phyloP scores from a whole-genome alignment of 2,113 vertebrate genomes.

The Pycnonotus jocosus region DNA sequence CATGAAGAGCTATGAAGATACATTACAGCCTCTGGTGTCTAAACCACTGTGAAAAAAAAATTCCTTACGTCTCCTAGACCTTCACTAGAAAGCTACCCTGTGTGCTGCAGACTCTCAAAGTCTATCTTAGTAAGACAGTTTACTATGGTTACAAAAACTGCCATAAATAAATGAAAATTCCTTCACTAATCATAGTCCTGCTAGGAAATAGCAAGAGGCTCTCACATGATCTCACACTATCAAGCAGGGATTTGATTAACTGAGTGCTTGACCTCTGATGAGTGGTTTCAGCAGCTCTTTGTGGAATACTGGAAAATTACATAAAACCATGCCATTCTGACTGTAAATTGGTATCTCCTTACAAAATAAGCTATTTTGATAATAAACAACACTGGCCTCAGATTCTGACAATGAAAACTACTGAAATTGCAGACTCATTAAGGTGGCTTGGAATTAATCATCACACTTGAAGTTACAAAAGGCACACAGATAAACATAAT shows the following conservation, averaged over 20 bases:
- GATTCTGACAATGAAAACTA: background rate
- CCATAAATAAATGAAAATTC: background rate
- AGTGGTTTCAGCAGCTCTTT: background rate
- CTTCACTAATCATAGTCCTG: background rate
- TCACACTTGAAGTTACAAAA: background rate
- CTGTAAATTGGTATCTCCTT: background rate
- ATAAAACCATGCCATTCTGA: background rate
- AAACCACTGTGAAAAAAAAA: background rate
- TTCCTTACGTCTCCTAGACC: background rate
- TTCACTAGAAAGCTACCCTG: background rate
- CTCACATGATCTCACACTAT: background rate
- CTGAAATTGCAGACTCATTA: background rate
- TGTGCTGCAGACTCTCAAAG: background rate
- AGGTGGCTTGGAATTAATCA: background rate
- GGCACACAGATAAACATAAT: background rate
- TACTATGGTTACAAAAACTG: background rate
- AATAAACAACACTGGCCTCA: background rate
- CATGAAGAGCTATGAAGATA: background rate
- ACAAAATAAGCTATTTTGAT: background rate
- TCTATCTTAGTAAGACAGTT: background rate
- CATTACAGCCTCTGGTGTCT: background rate
- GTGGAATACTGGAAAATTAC: background rate
- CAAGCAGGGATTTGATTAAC: background rate
- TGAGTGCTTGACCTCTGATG: accelerated
- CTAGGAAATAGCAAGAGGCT: background rate